phyloP scores from a whole-genome alignment of 2,888 invertebrate genomes.

The Mythimna impura region DNA sequence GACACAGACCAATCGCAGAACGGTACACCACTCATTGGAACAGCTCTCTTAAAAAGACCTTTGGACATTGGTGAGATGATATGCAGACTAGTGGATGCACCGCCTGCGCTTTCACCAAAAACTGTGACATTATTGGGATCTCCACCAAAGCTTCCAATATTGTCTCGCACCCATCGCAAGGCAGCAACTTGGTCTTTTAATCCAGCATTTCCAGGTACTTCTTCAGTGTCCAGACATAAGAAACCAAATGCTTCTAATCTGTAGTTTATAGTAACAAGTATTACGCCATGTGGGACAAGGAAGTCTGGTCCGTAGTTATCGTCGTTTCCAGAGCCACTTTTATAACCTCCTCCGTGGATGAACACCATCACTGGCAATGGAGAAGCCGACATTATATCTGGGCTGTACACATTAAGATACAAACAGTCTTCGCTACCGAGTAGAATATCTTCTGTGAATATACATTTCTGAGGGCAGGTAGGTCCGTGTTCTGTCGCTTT shows the following conservation, averaged over 20 bases:
- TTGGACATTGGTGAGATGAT: constrained; percentile 74
- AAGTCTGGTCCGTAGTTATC: constrained; percentile 76
- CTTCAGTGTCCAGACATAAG: constrained; percentile 70
- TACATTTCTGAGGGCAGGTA: constrained; percentile 71
- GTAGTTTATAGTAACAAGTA: constrained; percentile 78
- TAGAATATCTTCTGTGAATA: constrained; percentile 58
- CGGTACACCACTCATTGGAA: constrained; percentile 73
- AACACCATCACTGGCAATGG: constrained; percentile 76
- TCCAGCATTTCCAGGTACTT: constrained; percentile 77
- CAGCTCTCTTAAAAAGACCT: constrained; percentile 72
- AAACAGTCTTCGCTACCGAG: constrained; percentile 76
- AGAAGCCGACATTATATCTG: constrained; percentile 58
- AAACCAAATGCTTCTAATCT: constrained; percentile 73
- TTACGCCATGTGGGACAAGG: constrained; percentile 70
- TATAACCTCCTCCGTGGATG: constrained; percentile 76
- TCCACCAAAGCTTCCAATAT: constrained; percentile 73
- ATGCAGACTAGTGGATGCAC: constrained; percentile 67
- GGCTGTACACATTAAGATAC: constrained; percentile 76
- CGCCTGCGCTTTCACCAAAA: constrained; percentile 77
- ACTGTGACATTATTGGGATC: constrained; percentile 74
- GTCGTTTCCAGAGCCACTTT: constrained; percentile 73
- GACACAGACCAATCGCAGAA: constrained; percentile 72
- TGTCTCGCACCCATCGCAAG: constrained; percentile 72
- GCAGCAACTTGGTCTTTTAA: constrained; percentile 77
- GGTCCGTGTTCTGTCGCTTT: constrained; percentile 71